phyloP scores from a whole-genome alignment of 2,888 invertebrate genomes.

The Amblyjoppa fuscipennis region DNA sequence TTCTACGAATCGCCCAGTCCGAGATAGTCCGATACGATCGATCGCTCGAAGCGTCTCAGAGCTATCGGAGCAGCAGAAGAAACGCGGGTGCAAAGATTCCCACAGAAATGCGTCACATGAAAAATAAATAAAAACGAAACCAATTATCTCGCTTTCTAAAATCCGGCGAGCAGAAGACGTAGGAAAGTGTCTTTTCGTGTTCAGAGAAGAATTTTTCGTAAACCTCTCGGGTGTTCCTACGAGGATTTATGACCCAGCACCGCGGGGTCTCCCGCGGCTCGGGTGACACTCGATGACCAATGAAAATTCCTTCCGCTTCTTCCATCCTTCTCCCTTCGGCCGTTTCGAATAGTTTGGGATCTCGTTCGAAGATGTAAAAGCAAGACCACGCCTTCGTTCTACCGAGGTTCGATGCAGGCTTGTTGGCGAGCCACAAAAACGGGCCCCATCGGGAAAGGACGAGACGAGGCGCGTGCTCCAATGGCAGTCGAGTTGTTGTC shows the following conservation, averaged over 20 bases:
- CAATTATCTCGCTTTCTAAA: conserved; percentile 73
- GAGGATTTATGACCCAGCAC: conserved; percentile 46
- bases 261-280: neutral
- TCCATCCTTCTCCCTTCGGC: neutral
- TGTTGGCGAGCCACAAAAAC: neutral
- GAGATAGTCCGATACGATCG: neutral
- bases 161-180: conserved; percentile 69
- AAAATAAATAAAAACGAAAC: conserved; percentile 48
- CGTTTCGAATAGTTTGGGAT: conserved; percentile 28
- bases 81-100: conserved; percentile 1
- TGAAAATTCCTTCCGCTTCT: conserved; percentile 11
- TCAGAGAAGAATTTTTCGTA: conserved; percentile 34
- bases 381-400: conserved; percentile 26
- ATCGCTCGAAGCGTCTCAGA: conserved; percentile 43
- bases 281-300: conserved; percentile 17
- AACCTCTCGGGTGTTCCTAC: neutral
- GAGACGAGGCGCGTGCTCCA: conserved; percentile 32
- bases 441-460: conserved; percentile 40
- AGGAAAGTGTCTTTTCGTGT: conserved; percentile 69
- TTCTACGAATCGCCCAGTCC: neutral
- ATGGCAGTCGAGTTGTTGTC: conserved; percentile 15
- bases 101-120: neutral
- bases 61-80: conserved; percentile 50
- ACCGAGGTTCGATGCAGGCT: conserved; percentile 1
- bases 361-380: neutral